Evolutionary conservation across 2,113 vertebrate genomes (phyloP).

Genomic region (Dromaius novaehollandiae): DNA sequence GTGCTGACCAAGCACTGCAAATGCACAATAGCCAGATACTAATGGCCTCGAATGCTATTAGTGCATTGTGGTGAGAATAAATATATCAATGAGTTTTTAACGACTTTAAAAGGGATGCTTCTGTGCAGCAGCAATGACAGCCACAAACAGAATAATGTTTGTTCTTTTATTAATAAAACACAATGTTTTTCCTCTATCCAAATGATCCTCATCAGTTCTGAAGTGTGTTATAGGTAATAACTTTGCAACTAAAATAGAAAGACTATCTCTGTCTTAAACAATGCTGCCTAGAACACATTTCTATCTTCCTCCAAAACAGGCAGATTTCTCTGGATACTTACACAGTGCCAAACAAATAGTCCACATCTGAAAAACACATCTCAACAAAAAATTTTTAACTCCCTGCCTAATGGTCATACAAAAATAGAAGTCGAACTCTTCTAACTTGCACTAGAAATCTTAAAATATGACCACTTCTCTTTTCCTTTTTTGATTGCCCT

Average conservation of each 20-base stretch:
- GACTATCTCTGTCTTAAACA: neutral
- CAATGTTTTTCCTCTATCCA: neutral
- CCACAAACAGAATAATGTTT: neutral
- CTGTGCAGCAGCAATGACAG: conserved; percentile 5
- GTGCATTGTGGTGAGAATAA: conserved; percentile 35
- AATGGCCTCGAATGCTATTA: conserved; percentile 44
- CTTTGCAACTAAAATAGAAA: conserved; percentile 27
- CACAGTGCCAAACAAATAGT: neutral
- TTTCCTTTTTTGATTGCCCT: neutral
- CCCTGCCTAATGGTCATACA: neutral
- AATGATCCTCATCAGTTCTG: neutral
- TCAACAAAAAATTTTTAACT: neutral
- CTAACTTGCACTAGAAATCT: neutral
- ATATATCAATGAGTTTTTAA: conserved; percentile 28
- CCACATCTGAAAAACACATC: neutral
- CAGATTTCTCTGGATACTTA: neutral
- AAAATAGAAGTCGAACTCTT: neutral
- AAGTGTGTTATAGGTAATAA: neutral
- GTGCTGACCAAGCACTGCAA: conserved; percentile 44
- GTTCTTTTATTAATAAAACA: conserved; percentile 24
- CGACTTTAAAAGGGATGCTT: conserved; percentile 40
- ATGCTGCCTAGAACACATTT: neutral
- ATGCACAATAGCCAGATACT: conserved; percentile 25
- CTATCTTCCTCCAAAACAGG: neutral
- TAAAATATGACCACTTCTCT: neutral